Evolutionary conservation across 2,113 vertebrate genomes (phyloP), one percentile per base, ranked within the genome.

Genomic region (Corythoichthys intestinalis): DNA sequence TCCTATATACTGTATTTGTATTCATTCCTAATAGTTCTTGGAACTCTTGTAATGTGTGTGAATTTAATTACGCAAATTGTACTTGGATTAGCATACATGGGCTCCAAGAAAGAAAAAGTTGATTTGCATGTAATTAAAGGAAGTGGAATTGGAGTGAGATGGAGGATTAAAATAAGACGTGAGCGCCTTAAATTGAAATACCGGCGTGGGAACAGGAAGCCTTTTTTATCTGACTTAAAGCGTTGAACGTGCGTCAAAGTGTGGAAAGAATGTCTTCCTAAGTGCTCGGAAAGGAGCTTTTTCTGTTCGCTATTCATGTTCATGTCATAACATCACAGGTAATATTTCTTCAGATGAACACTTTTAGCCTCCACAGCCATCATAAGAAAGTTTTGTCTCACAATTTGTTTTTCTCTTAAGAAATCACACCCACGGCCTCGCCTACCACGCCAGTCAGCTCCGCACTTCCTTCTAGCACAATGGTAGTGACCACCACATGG

Each of bases 351-450:
- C 38, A 9, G 14, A n/a, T 20, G 37, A 61, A n/a, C 34, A 8
- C 8, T 61, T 61, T 61, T 39, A 63, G 3, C 7, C 59, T 14
- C 17, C 59, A 41, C 38, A 38, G 4, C 13, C 13, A 41, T 61
- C 61, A 37, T 44, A 39, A 28, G 4, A 12, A 12, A 11, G 20
- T 35, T 56, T 34, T 35, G 53, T 56, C 7, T 35, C 9, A 34
- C 53, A 12, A 34, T 56, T 56, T 56, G 28, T 56, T 34, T 28
- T 34, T 5, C 56, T 35, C 56, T 49, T 34, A 82, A 88, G 88
- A 88, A 46, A 76, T 89, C 10, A 90, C 87, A 0, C 88, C 92
- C 34, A 44, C 92, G 80, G 87, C 87, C 1, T 83, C 78, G 2
- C 77, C 89, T 49, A 86, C 83, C 78, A 86, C 81, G 0, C 53